These are phyloP conservation scores for Aethina tumida DNA, from an alignment of 1,140 invertebrate genomes.

Conservation along the genomic window DNA sequence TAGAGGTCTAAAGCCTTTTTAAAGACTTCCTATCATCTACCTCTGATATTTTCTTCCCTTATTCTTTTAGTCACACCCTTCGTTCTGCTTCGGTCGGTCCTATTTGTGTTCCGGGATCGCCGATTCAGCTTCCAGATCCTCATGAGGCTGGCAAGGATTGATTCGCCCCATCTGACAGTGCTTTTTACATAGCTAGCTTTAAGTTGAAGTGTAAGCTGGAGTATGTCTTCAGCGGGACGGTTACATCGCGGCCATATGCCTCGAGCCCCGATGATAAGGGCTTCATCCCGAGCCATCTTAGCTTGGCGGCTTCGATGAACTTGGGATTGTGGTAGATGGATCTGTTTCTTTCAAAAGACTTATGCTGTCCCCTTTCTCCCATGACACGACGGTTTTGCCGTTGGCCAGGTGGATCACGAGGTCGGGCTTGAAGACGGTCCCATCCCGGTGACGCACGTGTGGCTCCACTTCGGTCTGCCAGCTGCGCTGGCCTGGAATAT, in stretches of 20 bases:
- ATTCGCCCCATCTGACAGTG: background rate
- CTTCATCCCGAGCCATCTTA: background rate
- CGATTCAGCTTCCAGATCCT: no score
- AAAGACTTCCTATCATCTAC: no score
- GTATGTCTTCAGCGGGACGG: background rate
- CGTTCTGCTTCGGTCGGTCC: no score
- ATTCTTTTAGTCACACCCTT: no score
- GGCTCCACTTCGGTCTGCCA: constrained; percentile 13
- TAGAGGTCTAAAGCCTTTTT: no score
- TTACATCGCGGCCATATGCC: constrained; percentile 3
- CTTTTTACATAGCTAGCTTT: background rate
- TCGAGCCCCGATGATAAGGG: background rate
- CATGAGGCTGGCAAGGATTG: no score
- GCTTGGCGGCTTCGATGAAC: constrained; percentile 10
- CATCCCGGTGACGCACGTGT: constrained; percentile 5
- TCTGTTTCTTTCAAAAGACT: constrained; percentile 7
- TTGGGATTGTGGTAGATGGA: constrained; percentile 9
- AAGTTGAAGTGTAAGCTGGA: background rate
- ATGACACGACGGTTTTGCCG: constrained; percentile 7
- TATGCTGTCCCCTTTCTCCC: constrained; percentile 11
- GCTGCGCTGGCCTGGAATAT: constrained; percentile 14
- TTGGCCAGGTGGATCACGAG: background rate
- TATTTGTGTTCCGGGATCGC: no score
- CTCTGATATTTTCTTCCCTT: no score
- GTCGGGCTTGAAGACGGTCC: constrained; percentile 14